Conservation (phyloP, 2,888 invertebrate genomes). For the Abrostola tripartita region DNA sequence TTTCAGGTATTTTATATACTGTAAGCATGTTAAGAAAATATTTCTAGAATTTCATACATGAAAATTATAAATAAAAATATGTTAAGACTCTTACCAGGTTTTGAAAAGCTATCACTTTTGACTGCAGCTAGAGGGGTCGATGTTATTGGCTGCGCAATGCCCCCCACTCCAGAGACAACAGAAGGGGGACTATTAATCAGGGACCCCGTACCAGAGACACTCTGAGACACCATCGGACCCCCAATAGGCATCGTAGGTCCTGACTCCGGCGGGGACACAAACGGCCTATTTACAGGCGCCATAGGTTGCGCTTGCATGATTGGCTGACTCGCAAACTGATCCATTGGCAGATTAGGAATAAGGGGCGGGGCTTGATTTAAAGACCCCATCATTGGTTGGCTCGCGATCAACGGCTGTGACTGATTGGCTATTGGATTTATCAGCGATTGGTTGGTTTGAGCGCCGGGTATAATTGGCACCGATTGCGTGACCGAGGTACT, state of each 20-base stretch:
- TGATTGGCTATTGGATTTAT: no score
- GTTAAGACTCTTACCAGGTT: conserved; percentile 74
- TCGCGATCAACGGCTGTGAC: conserved; percentile 25
- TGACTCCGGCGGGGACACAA: conserved; percentile 24
- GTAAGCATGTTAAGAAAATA: no score
- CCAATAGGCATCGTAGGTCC: conserved; percentile 30
- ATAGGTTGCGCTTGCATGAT: conserved; percentile 55
- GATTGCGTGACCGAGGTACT: no score
- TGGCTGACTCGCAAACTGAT: conserved; percentile 29
- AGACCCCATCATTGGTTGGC: conserved; percentile 57
- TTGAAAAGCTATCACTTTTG: conserved; percentile 76
- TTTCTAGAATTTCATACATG: no score
- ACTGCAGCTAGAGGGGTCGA: conserved; percentile 80
- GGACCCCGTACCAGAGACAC: conserved; percentile 65
- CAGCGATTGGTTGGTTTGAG: conserved; percentile 31
- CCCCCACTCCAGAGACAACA: conserved; percentile 54
- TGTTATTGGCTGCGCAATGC: conserved; percentile 76
- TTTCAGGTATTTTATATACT: no score
- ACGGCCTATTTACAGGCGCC: conserved; percentile 14
- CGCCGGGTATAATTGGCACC: conserved; percentile 24
- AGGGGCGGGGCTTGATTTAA: conserved; percentile 28
- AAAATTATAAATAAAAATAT: no score
- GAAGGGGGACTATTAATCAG: conserved; percentile 75
- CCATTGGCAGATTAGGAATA: conserved; percentile 30
- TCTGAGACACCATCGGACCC: conserved; percentile 60